A percentile compares a stretch with the other conserved stretches of the same genome.
Evolutionary conservation across 2,113 vertebrate species (phyloP).

Genomic region (Eleginops maclovinus): DNA sequence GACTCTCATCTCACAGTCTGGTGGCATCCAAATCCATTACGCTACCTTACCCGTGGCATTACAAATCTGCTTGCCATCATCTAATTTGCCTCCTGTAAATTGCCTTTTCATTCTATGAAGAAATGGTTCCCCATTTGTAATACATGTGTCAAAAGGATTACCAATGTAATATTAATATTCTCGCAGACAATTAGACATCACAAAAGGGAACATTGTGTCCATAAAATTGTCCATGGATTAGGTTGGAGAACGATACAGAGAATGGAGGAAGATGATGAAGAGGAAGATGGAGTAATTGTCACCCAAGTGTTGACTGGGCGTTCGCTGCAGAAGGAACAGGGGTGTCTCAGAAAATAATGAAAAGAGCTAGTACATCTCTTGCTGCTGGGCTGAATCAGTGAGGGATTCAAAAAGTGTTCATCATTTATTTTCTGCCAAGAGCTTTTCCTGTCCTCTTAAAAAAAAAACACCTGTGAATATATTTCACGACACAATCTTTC

Average conservation of each 20-base stretch:
- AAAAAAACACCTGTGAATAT: constrained; percentile 60
- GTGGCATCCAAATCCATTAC: constrained; percentile 81
- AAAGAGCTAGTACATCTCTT: constrained; percentile 45
- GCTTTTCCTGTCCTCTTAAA: constrained; percentile 47
- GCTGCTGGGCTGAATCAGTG: constrained; percentile 52
- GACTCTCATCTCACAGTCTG: constrained; percentile 79
- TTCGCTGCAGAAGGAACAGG: constrained; percentile 44
- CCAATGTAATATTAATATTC: constrained; percentile 78
- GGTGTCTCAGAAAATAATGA: constrained; percentile 56
- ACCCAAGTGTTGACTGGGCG: constrained; percentile 41
- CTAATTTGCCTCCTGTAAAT: constrained; percentile 82
- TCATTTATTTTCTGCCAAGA: constrained; percentile 64
- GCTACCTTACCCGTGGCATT: constrained; percentile 76
- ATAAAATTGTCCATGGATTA: constrained; percentile 67
- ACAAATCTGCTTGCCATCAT: constrained; percentile 81
- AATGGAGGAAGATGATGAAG: constrained; percentile 16
- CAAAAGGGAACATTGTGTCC: constrained; percentile 67
- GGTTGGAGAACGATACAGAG: constrained; percentile 25
- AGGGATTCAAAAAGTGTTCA: constrained; percentile 58
- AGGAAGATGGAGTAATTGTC: constrained; percentile 32
- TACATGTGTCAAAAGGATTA: constrained; percentile 79
- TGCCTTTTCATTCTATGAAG: constrained; percentile 77
- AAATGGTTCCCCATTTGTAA: constrained; percentile 72
- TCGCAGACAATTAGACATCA: constrained; percentile 76
- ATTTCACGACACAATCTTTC: constrained; percentile 62